phyloP scores from a whole-genome alignment of 2,888 invertebrate species.

The Ophraella communa region DNA sequence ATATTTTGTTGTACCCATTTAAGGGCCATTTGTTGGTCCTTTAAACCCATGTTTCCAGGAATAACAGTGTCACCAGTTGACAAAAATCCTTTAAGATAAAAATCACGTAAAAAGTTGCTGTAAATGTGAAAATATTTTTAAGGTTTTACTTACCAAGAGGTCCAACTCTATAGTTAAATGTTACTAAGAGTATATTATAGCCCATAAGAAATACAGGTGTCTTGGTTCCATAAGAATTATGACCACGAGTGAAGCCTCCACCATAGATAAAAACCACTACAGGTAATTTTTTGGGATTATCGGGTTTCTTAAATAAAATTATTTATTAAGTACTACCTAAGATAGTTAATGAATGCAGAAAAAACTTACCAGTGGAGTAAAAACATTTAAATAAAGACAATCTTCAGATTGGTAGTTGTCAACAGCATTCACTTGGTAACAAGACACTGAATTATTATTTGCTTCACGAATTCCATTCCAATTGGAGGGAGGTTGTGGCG shows the following conservation, averaged over 20 bases:
- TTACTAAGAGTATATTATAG: slow-evolving; percentile 40
- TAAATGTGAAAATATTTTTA: slow-evolving; percentile 31
- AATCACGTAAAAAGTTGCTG: background rate
- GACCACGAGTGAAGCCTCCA: slow-evolving; percentile 41
- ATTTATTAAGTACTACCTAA: too few species aligned
- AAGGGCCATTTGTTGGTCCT: slow-evolving; percentile 31
- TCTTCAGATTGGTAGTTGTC: slow-evolving; percentile 37
- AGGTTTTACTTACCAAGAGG: slow-evolving; percentile 43
- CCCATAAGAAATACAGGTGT: slow-evolving; percentile 43
- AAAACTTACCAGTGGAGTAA: slow-evolving; percentile 39
- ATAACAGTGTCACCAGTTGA: slow-evolving; percentile 39
- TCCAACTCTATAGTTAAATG: slow-evolving; percentile 44
- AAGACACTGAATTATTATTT: slow-evolving; percentile 27
- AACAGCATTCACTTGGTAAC: slow-evolving; percentile 34
- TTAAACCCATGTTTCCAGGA: slow-evolving; percentile 39
- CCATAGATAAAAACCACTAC: slow-evolving; percentile 46
- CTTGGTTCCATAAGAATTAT: slow-evolving; percentile 21
- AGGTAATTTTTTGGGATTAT: slow-evolving; percentile 27
- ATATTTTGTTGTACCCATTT: slow-evolving; percentile 32
- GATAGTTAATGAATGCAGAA: too few species aligned
- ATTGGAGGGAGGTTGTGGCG: slow-evolving; percentile 36
- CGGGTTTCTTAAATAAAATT: slow-evolving; percentile 20
- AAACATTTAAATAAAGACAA: slow-evolving; percentile 43
- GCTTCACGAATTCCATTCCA: slow-evolving; percentile 41
- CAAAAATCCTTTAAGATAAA: slow-evolving; percentile 39